Base-by-base conservation (phyloP, 2,797 vertebrate genomes). In the Sylvilagus floridanus region DNA sequence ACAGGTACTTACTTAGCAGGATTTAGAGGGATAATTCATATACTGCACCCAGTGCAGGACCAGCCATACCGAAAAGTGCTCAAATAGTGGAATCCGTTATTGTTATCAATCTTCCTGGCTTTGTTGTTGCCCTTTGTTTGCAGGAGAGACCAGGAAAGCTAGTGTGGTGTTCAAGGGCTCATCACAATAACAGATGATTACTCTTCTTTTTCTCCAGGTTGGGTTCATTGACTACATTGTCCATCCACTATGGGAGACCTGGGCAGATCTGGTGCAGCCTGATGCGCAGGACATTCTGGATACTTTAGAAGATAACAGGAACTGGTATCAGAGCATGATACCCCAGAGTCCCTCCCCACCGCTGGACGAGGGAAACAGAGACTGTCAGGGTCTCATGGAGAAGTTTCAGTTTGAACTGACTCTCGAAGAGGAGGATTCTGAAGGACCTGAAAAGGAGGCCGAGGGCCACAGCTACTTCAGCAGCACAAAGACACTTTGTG, bases 291-390 rank as follows among this genome's bases (percentile, higher is more conserved):
- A 99, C 98, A 99, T 99, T 97, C 98, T 99, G 97, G 99, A 99
- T 97, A 99, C 99, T 0, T 98, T 99, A 95, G 99, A 99, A 98
- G 99, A 99, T 97, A 99, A 99, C 98, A 98, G 99, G 97, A 99
- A 99, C 99, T 99, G 99, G 99, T 99, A 99, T 98, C 99, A 99
- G 98, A 99, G 99, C 98, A 99, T 99, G 99, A 99, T 99, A 96
- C 99, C 99, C 32, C 99, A 99, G 97, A 99, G 99, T 96, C 99
- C 99, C 0, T 99, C 99, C 21, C 99, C 99, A 86, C 99, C 99
- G 0, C 99, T 99, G 97, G 99, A 99, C 5, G 98, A 99, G 88
- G 98, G 98, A 63, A 99, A 98, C 63, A 98, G 98, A 86, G 99
- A 99, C 96, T 98, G 99, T 73, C 98, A 98, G 26, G 97, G 97